Percentiles rank a stretch among this genome's conserved stretches.
phyloP scores from a whole-genome alignment of 2,113 vertebrate genomes.

The Synchiropus splendidus region DNA sequence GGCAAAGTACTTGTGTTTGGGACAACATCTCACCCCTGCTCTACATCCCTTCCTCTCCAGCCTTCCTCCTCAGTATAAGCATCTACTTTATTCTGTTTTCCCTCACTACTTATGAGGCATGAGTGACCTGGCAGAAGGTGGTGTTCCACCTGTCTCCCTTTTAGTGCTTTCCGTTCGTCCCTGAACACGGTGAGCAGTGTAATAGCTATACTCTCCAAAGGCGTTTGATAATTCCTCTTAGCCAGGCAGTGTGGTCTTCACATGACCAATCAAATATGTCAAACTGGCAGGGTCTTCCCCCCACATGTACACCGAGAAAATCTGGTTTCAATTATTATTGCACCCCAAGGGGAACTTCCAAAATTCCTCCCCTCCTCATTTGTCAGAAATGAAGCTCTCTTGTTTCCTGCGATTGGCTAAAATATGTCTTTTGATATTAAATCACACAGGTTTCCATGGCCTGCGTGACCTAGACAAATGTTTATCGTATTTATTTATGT shows the following conservation, averaged over 20 bases:
- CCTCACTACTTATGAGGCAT: slow-evolving; percentile 36
- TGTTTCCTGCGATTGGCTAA: slow-evolving; percentile 64
- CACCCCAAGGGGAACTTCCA: slow-evolving; percentile 58
- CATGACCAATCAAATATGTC: slow-evolving; percentile 68
- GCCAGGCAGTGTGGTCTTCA: slow-evolving; percentile 62
- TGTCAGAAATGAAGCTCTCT: slow-evolving; percentile 65
- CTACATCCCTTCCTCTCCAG: slow-evolving; percentile 3
- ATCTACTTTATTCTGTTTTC: slow-evolving; percentile 58
- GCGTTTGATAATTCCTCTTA: slow-evolving; percentile 31
- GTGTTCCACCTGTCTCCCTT: slow-evolving; percentile 51
- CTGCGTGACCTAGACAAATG: slow-evolving; percentile 62
- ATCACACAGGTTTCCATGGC: slow-evolving; percentile 57
- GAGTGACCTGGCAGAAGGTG: slow-evolving; percentile 23
- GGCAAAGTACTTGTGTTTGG: slow-evolving; percentile 35
- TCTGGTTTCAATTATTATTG: slow-evolving; percentile 68
- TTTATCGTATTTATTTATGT: slow-evolving; percentile 66
- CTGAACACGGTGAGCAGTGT: slow-evolving; percentile 19
- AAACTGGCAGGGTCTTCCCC: slow-evolving; percentile 50
- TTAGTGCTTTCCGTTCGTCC: slow-evolving; percentile 26
- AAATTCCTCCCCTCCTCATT: slow-evolving; percentile 62
- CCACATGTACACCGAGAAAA: slow-evolving; percentile 56
- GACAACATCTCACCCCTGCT: slow-evolving; percentile 1
- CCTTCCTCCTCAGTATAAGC: slow-evolving; percentile 35
- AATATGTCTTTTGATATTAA: slow-evolving; percentile 68
- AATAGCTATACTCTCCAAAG: slow-evolving; percentile 31